These are phyloP conservation scores for Drosophila arizonae DNA, from an alignment of 1,140 invertebrate species.

Conservation along the genomic window DNA sequence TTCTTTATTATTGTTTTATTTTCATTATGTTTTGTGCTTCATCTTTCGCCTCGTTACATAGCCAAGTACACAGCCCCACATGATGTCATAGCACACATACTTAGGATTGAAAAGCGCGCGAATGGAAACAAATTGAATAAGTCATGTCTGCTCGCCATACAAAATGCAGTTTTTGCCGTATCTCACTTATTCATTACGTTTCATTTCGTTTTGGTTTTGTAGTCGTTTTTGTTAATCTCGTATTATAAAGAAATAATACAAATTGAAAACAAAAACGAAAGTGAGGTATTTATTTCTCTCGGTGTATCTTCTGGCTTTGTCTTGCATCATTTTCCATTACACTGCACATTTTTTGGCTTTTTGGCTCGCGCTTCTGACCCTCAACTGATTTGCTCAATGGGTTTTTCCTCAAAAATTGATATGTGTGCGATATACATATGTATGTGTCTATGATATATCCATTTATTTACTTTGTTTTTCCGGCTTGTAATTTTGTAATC, in stretches of 20 bases:
- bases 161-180: conserved; percentile 56
- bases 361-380: conserved; percentile 65
- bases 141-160: conserved; percentile 22
- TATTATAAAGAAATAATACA: background rate
- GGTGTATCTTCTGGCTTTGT: background rate
- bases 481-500: conserved; percentile 47
- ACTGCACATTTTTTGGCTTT: conserved; percentile 15
- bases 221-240: conserved; percentile 22
- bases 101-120: background rate
- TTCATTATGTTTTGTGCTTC: conserved; percentile 19
- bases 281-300: conserved; percentile 61
- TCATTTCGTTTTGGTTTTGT: background rate
- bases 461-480: conserved; percentile 43
- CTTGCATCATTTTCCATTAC: conserved; percentile 17
- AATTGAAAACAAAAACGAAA: conserved; percentile 49
- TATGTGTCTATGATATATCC: conserved; percentile 18
- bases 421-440: background rate
- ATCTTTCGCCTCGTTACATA: background rate
- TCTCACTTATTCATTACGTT: conserved; percentile 20
- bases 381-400: conserved; percentile 29
- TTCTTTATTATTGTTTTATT: conserved; percentile 6
- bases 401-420: conserved; percentile 22
- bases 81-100: conserved; percentile 46
- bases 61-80: conserved; percentile 15
- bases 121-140: conserved; percentile 11